These are phyloP conservation scores for Anhinga anhinga DNA, from an alignment of 2,113 vertebrate species.

Conservation along the genomic window DNA sequence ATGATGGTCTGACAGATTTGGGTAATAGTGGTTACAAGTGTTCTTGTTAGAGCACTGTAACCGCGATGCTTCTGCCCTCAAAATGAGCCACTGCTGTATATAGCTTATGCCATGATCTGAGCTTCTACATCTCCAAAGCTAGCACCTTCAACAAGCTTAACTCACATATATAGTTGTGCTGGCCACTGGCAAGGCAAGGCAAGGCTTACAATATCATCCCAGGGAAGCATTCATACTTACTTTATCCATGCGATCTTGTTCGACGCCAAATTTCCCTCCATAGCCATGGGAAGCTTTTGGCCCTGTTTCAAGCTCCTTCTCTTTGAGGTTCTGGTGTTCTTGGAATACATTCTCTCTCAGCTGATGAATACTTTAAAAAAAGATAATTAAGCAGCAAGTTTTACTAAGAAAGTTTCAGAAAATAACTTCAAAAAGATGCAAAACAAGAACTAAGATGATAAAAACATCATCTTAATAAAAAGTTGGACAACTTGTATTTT, in stretches of 20 bases:
- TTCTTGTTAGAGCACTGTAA: neutral
- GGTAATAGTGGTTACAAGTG: neutral
- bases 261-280: conserved; percentile 91
- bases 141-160: neutral
- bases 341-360: conserved; percentile 89
- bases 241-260: conserved; percentile 97
- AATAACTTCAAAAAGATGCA: neutral
- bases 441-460: neutral
- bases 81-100: neutral
- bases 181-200: neutral
- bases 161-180: neutral
- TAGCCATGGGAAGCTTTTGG: conserved; percentile 94
- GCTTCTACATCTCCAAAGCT: neutral
- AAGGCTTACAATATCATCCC: neutral
- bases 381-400: neutral
- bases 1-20: neutral
- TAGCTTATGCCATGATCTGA: neutral
- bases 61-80: neutral
- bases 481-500: neutral
- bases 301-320: conserved; percentile 85
- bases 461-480: neutral
- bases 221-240: conserved; percentile 56
- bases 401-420: neutral
- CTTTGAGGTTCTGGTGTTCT: conserved; percentile 88
- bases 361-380: conserved; percentile 81